Evolutionary conservation across 1,140 invertebrate genomes (phyloP), one percentile per base, ranked within the genome.

Genomic region (Drosophila kanapiae): DNA sequence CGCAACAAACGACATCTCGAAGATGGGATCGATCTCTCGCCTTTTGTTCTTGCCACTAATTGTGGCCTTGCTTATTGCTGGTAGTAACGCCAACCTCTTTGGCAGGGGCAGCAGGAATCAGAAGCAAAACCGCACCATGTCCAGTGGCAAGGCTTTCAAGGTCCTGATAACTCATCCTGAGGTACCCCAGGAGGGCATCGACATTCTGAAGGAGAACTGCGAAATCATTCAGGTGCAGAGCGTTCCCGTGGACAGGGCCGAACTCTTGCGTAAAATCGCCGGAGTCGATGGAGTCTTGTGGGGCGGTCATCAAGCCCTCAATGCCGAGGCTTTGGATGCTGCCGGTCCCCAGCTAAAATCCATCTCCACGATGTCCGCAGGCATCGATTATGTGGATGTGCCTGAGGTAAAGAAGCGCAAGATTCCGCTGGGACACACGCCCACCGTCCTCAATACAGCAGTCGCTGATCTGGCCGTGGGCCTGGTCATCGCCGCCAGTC

Each of bases 321-420:
- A 98, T 91, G 94, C 95, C 11, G 96, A 97, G 83, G 78, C 97
- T 8, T 75, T 98, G 18, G 94, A 96, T 79, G 93, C 94, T 0
- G 94, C 95, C 92, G 98, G 97, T 35, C 93, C 95, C 8, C 94
- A 95, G 48, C 91, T 98, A 49, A 97, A 97, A 93, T 96, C 98
- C 1, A 94, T 99, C 29, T 95, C 95, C 1, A 98, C 98, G 6
- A 97, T 98, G 95, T 99, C 98, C 1, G 98, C 98, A 11, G 98
- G 92, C 54, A 94, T 96, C 85, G 96, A 98, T 86, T 97, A 97
- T 87, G 94, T 98, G 40, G 95, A 97, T 92, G 79, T 97, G 3
- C 78, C 92, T 2, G 95, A 95, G 90, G 94, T 97, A 23, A 96
- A 95, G 91, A 94, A 93, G 45, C 94, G 95, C 77, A 94, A 95